phyloP scores from a whole-genome alignment of 2,113 vertebrate species.

The Petroica traversi region DNA sequence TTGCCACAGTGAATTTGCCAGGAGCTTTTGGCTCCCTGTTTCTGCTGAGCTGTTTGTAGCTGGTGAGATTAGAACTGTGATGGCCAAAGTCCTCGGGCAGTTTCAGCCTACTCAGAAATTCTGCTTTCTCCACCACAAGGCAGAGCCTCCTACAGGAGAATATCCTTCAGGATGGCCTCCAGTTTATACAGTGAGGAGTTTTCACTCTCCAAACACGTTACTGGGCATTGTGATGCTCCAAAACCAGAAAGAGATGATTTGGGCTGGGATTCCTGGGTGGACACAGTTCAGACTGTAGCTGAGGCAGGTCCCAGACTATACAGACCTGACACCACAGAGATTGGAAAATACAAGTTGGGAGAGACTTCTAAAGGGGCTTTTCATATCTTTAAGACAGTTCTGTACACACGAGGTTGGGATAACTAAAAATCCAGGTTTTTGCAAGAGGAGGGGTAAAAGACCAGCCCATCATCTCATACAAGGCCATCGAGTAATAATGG shows the following conservation, averaged over 20 bases:
- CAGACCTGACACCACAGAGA: background rate
- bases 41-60: background rate
- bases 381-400: background rate
- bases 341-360: background rate
- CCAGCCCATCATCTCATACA: background rate
- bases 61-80: background rate
- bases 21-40: background rate
- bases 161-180: background rate
- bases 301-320: background rate
- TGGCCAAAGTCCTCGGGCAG: background rate
- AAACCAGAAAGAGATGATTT: background rate
- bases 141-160: background rate
- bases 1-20: background rate
- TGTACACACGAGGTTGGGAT: background rate
- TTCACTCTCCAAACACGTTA: background rate
- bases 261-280: background rate
- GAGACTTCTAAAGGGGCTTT: background rate
- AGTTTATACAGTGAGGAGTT: background rate
- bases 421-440: background rate
- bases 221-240: background rate
- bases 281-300: background rate
- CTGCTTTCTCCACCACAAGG: background rate
- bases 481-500: background rate
- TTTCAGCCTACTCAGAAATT: background rate
- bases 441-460: background rate